phyloP scores from a whole-genome alignment of 2,113 vertebrate species.

The Micromys minutus region DNA sequence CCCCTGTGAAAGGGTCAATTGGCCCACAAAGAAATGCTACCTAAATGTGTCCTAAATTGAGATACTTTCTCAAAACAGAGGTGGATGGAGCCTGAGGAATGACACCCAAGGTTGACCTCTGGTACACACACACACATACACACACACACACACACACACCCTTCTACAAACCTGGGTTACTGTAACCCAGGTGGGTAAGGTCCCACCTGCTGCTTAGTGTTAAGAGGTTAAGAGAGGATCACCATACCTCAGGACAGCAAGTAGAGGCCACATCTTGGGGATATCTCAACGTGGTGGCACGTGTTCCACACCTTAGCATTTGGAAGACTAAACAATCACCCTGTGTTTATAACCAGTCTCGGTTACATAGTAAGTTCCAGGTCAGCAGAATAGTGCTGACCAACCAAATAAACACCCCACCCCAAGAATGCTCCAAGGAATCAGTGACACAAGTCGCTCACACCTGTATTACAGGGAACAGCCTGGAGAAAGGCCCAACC shows the following conservation, averaged over 20 bases:
- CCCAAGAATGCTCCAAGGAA: background rate
- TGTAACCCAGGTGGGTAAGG: background rate
- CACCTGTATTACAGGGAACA: background rate
- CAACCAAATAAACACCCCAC: background rate
- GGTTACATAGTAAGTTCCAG: background rate
- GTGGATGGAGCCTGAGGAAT: background rate
- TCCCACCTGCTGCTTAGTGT: background rate
- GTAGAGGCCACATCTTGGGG: background rate
- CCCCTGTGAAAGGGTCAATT: background rate
- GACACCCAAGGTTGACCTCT: background rate
- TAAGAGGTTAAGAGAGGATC: background rate
- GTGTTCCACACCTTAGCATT: too few species aligned
- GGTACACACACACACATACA: background rate
- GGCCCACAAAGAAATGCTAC: background rate
- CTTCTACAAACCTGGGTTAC: too few species aligned
- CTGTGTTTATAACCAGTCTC: background rate
- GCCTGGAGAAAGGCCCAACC: background rate
- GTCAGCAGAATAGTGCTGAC: background rate
- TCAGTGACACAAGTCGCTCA: background rate
- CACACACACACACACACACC: background rate
- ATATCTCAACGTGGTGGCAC: background rate
- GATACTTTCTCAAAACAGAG: background rate
- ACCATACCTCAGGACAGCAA: background rate
- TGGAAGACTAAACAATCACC: background rate
- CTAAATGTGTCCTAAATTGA: background rate